phyloP scores from a whole-genome alignment of 1,140 invertebrate genomes.

The Drosophila nikananu region DNA sequence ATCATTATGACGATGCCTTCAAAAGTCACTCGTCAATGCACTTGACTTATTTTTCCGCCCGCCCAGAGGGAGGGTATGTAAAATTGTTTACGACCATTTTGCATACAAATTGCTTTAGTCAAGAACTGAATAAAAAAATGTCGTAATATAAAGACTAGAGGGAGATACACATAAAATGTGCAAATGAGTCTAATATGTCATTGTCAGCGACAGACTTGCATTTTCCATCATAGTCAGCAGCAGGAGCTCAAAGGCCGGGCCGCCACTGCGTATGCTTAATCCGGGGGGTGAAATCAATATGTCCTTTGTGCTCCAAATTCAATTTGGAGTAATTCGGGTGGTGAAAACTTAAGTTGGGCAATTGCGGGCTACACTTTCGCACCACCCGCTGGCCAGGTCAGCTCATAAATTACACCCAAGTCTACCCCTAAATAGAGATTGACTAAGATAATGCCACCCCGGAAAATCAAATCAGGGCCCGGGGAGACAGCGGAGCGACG shows the following conservation, averaged over 20 bases:
- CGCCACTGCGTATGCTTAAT: slow-evolving; percentile 60
- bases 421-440: slow-evolving; percentile 20
- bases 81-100: slow-evolving; percentile 76
- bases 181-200: slow-evolving; percentile 78
- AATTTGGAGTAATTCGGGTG: slow-evolving; percentile 41
- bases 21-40: slow-evolving; percentile 69
- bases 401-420: slow-evolving; percentile 68
- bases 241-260: slow-evolving; percentile 32
- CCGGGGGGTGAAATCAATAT: slow-evolving; percentile 68
- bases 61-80: slow-evolving; percentile 30
- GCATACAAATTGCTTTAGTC: slow-evolving; percentile 70
- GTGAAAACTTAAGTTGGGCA: slow-evolving; percentile 41
- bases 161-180: slow-evolving; percentile 51
- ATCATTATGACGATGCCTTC: slow-evolving; percentile 33
- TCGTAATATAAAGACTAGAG: slow-evolving; percentile 15
- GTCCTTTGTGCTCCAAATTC: slow-evolving; percentile 45
- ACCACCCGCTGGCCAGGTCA: slow-evolving; percentile 63
- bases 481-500: slow-evolving; percentile 33
- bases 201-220: slow-evolving; percentile 69
- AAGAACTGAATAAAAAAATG: slow-evolving; percentile 23
- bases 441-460: slow-evolving; percentile 43
- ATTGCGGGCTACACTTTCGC: slow-evolving; percentile 38
- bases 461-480: slow-evolving; percentile 70
- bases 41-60: slow-evolving; percentile 71
- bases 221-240: slow-evolving; percentile 68